Evolutionary conservation across 2,797 vertebrate genomes (phyloP).

Genomic region (Carcharodon carcharias): DNA sequence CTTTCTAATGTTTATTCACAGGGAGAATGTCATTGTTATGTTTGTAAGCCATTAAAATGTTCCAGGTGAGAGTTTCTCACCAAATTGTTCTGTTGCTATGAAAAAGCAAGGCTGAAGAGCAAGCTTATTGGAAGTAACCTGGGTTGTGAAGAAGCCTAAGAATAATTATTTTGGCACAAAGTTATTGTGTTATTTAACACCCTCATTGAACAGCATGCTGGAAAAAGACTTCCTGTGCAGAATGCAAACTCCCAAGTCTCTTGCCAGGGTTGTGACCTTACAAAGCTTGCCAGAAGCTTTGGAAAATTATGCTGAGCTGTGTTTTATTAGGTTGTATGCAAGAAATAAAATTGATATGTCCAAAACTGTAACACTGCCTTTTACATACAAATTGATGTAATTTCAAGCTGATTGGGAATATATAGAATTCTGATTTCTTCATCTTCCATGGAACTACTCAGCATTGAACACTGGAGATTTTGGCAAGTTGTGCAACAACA

Average conservation of each 20-base stretch:
- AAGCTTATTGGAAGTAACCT: neutral
- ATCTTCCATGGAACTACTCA: neutral
- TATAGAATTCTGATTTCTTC: neutral
- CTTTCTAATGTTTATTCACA: neutral
- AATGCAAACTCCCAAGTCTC: neutral
- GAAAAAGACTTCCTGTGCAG: neutral
- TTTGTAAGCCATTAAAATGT: neutral
- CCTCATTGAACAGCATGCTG: neutral
- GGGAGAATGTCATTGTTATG: neutral
- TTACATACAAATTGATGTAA: neutral
- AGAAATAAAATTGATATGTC: neutral
- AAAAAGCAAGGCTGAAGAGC: neutral
- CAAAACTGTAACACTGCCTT: neutral
- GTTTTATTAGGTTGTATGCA: neutral
- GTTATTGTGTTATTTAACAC: neutral
- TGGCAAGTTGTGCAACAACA: neutral
- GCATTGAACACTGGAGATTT: neutral
- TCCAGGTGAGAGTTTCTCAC: neutral
- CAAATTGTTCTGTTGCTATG: neutral
- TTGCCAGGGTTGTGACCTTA: neutral
- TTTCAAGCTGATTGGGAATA: neutral
- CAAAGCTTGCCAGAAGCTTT: neutral
- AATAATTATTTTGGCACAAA: slow-evolving; percentile 1
- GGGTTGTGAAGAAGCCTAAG: neutral
- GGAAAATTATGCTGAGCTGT: neutral